Base-by-base conservation (phyloP, 2,113 vertebrate species). In the Nibea coibor region DNA sequence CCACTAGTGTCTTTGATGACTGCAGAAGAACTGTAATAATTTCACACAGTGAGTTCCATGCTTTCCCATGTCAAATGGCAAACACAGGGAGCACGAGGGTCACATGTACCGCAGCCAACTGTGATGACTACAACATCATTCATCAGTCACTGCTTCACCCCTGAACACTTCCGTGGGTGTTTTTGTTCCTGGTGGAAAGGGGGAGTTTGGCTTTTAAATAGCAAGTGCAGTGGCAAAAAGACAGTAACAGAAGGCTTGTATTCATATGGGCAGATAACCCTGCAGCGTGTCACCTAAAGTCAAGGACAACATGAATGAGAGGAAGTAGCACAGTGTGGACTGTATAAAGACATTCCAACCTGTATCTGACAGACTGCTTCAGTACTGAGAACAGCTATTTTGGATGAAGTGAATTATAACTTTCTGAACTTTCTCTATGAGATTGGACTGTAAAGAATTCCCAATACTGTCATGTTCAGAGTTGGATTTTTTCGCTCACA, bases 241-340 rank as follows among this genome's bases (percentile, higher is more conserved):
- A 76, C 58, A 56, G 35, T 6, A 24, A 48, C 48, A 64, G 45
- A 75, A 51, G 66, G 58, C 70, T 57, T 77, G 42, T 59, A 81
- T 63, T 78, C 65, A 64, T 65, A 31, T 43, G 43, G 28, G 72
- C 58, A 74, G 83, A 91, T 90, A 88, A 86, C 76, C 64, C 81
- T 66, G 69, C 66, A 51, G 81, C 77, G 72, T 84, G 86, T 92
- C 82, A 79, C 70, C 81, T 56, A 22, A 59, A 85, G 89, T 89
- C 93, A 93, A 92, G 92, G 93, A 90, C 87, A 87, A 16, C 51
- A 80, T 93, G 89, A 94, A 93, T 93, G 82, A 90, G 63, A 89
- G 93, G 93, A 93, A 93, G 87, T 65, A 67, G 78, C 84, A 39
- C 70, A 80, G 84, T 65, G 69, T 80, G 76, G 57, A 73, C 74